Evolutionary conservation across 2,797 vertebrate genomes (phyloP).

Genomic region (Pangasius mekongensis): DNA sequence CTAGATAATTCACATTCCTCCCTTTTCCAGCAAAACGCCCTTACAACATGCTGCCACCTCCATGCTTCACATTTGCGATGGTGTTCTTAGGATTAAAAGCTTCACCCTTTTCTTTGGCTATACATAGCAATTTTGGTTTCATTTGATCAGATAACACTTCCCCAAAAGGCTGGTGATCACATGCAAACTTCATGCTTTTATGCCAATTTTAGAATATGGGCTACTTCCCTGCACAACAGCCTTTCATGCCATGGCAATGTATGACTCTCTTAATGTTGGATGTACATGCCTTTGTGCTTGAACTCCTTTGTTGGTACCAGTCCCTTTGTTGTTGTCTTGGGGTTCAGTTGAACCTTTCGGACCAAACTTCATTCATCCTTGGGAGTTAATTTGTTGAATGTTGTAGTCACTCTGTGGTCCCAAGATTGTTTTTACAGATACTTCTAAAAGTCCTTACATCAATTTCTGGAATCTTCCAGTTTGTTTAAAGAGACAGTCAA

Average conservation of each 20-base stretch:
- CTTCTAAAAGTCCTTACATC: not conserved
- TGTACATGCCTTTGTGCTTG: not conserved
- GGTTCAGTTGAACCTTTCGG: not conserved
- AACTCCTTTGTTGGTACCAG: too few species aligned
- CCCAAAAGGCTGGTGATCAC: not conserved
- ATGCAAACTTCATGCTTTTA: not conserved
- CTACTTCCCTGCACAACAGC: not conserved
- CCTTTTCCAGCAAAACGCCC: not conserved
- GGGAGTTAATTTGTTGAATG: not conserved
- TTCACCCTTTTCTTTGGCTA: not conserved
- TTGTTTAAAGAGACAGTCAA: not conserved
- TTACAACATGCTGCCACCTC: not conserved
- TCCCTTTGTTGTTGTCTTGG: too few species aligned
- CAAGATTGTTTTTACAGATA: not conserved
- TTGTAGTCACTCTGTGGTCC: not conserved
- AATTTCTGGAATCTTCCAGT: not conserved
- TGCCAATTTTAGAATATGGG: slow-evolving; percentile 1
- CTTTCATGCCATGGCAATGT: too few species aligned
- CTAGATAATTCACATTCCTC: not conserved
- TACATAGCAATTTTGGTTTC: not conserved
- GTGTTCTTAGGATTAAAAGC: not conserved
- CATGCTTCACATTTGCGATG: not conserved
- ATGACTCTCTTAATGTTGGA: not conserved
- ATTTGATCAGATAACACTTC: not conserved
- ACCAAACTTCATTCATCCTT: too few species aligned